phyloP scores from a whole-genome alignment of 1,140 invertebrate genomes.

The Eulimnadia texana region DNA sequence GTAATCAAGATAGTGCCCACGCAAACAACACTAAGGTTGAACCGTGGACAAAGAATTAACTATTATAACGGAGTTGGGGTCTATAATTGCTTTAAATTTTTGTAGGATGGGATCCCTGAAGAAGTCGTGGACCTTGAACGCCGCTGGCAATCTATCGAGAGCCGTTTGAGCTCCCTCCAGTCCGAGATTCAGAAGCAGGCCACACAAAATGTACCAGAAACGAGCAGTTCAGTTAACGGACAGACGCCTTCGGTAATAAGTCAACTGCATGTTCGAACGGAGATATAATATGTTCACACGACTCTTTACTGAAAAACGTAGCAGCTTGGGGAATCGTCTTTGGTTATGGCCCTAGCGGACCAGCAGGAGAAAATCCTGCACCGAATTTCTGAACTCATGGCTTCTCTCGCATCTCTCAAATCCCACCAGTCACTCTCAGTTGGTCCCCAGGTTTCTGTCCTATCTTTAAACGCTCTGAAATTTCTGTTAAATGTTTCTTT shows the following conservation, averaged over 20 bases:
- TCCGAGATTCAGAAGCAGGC: conserved; percentile 6
- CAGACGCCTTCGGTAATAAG: background rate
- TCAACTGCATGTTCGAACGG: no score
- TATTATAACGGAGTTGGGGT: no score
- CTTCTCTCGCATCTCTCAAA: background rate
- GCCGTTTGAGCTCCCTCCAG: background rate
- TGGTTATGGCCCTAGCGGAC: background rate
- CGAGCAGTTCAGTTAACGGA: background rate
- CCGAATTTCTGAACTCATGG: conserved; percentile 8
- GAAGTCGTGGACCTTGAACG: conserved; percentile 12
- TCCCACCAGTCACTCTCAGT: background rate
- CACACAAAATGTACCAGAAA: no score
- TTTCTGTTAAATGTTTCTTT: background rate
- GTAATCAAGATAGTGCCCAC: background rate
- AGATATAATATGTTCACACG: no score
- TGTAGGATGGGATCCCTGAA: background rate
- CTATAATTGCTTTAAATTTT: no score
- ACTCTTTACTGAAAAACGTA: no score
- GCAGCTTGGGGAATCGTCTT: no score
- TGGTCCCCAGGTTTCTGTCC: conserved; percentile 3
- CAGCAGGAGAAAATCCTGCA: conserved; percentile 3
- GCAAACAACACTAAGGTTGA: background rate
- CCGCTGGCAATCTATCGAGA: conserved; percentile 1
- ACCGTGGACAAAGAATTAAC: no score
- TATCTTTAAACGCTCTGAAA: background rate